Evolutionary conservation across 2,888 invertebrate species (phyloP).

Genomic region (Entomobrya multifasciata): DNA sequence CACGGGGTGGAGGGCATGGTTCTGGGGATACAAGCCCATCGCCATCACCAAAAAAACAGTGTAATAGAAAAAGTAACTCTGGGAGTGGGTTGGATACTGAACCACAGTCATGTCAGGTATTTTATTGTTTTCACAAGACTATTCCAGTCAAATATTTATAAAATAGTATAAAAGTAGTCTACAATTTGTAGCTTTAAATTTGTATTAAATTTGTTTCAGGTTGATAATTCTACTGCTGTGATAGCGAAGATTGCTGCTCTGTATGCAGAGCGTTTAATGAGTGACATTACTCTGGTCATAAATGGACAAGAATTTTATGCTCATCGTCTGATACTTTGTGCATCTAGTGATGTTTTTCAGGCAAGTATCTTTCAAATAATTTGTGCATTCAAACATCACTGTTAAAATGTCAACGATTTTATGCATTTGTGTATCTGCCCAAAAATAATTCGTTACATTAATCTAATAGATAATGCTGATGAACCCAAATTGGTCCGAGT

Average conservation of each 20-base stretch:
- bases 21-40: slow-evolving; percentile 60
- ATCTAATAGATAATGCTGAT: slow-evolving; percentile 91
- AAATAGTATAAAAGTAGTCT: no score
- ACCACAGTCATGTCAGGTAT: slow-evolving; percentile 74
- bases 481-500: slow-evolving; percentile 96
- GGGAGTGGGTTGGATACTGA: slow-evolving; percentile 52
- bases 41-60: slow-evolving; percentile 74
- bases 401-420: no score
- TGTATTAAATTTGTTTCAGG: slow-evolving; percentile 82
- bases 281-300: slow-evolving; percentile 92
- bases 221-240: slow-evolving; percentile 92
- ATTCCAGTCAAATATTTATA: background rate
- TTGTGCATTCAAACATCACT: no score
- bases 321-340: slow-evolving; percentile 94
- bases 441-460: background rate
- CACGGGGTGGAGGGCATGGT: slow-evolving; percentile 48
- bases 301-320: slow-evolving; percentile 90
- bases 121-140: background rate
- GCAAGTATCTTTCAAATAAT: slow-evolving; percentile 83
- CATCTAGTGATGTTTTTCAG: slow-evolving; percentile 97
- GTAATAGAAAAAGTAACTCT: slow-evolving; percentile 64
- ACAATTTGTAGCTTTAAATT: background rate
- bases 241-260: slow-evolving; percentile 90
- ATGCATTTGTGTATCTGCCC: background rate
- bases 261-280: slow-evolving; percentile 93